Conservation (phyloP, 2,888 invertebrate species). For the Platerodrilus igneus region DNA sequence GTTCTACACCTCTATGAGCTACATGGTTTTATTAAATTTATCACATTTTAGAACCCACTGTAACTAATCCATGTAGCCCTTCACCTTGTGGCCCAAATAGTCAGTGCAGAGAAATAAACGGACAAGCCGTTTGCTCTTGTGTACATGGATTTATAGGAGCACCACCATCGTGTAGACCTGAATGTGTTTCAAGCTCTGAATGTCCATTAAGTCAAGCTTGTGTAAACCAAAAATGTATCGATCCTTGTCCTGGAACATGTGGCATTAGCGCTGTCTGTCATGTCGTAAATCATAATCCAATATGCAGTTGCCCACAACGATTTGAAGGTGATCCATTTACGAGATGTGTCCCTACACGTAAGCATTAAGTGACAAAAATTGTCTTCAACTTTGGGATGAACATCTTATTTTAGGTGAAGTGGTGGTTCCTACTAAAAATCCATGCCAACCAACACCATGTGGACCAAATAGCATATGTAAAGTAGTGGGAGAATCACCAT, state of each 20-base stretch:
- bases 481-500: conserved; percentile 51
- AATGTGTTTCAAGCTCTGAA: conserved; percentile 73
- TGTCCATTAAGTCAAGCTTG: conserved; percentile 72
- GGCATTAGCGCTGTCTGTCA: conserved; percentile 67
- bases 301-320: no score
- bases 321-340: no score
- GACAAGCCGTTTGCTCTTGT: conserved; percentile 72
- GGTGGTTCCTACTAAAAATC: conserved; percentile 43
- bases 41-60: conserved; percentile 47
- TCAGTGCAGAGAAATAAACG: conserved; percentile 67
- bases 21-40: conserved; percentile 1
- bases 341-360: no score
- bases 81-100: conserved; percentile 73
- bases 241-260: conserved; percentile 76
- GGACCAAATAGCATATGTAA: conserved; percentile 65
- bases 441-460: conserved; percentile 66
- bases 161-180: conserved; percentile 73
- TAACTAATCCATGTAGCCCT: conserved; percentile 60
- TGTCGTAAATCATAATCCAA: no score
- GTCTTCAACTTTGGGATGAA: conserved; percentile 61
- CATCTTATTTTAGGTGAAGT: no score
- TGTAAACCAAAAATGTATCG: conserved; percentile 71
- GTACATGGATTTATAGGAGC: conserved; percentile 66
- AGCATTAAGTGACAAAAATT: conserved; percentile 77
- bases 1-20: no score